A percentile compares a stretch with the other conserved stretches of the same genome.
These are phyloP conservation scores for Drosophila merina DNA, from an alignment of 2,888 invertebrate species.

Conservation along the genomic window DNA sequence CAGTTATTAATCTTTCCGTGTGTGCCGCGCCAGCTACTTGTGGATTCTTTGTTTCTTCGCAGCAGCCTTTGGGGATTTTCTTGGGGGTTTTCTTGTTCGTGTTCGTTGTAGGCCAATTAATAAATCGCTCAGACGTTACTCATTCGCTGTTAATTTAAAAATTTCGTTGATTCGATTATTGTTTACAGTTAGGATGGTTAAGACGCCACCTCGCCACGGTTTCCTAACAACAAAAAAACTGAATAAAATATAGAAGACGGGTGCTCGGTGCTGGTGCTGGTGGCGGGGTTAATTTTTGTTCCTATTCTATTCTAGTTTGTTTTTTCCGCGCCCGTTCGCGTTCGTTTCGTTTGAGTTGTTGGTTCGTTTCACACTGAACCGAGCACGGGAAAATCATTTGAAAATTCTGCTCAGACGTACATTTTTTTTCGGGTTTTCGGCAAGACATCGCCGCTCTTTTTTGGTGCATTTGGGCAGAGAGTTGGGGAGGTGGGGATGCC, in stretches of 20 bases:
- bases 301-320: slow-evolving; percentile 37
- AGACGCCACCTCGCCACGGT: slow-evolving; percentile 2
- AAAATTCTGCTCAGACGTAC: slow-evolving; percentile 60
- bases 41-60: slow-evolving; percentile 57
- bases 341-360: slow-evolving; percentile 82
- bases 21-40: slow-evolving; percentile 62
- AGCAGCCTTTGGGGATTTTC: slow-evolving; percentile 4
- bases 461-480: slow-evolving; percentile 17
- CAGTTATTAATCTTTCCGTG: slow-evolving; percentile 53
- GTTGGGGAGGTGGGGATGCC: slow-evolving; percentile 9
- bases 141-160: slow-evolving; percentile 55
- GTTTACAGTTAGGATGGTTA: slow-evolving; percentile 41
- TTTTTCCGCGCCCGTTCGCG: slow-evolving; percentile 69
- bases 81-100: slow-evolving; percentile 3
- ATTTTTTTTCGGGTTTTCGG: slow-evolving; percentile 36
- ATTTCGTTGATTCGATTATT: slow-evolving; percentile 37
- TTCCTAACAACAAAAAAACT: background rate
- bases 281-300: slow-evolving; percentile 31
- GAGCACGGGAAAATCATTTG: slow-evolving; percentile 67
- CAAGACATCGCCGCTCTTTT: slow-evolving; percentile 18
- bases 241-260: slow-evolving; percentile 1
- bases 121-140: slow-evolving; percentile 43
- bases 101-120: slow-evolving; percentile 24
- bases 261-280: slow-evolving; percentile 1
- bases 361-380: slow-evolving; percentile 84